Evolutionary conservation across 2,113 vertebrate genomes (phyloP), one percentile per base, ranked within the genome.

Genomic region (Petroica traversi): DNA sequence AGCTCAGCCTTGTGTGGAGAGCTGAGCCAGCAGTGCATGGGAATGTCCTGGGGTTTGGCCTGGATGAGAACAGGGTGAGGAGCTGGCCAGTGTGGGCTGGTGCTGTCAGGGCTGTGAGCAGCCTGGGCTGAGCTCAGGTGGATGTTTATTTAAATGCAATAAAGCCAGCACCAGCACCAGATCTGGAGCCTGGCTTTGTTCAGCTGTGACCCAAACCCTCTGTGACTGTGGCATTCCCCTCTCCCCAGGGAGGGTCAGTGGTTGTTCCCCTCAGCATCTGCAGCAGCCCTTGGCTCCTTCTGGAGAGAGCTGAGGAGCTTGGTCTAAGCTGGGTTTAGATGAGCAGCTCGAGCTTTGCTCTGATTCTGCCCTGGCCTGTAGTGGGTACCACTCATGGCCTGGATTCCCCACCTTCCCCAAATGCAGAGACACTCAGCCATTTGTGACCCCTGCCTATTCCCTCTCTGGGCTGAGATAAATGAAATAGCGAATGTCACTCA

Each of bases 21-120:
- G 8, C 23, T 34, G 76, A 46, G 73, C 11, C 28, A 11, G 0
- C 25, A 16, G 15, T 9, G 49, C 40, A 1, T 24, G 25, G 64
- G 29, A 48, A 7, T 0, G 2, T 10, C 0, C 19, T 33, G 4
- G 11, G 14, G 9, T 40, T 34, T 52, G 31, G 26, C 29, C 61
- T 74, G 55, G 8, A 6, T 9, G 12, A n/a, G 75, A 10, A 14
- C 29, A n/a, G 24, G n/a, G 3, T 3, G 24, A 29, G 55, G 22
- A 31, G 20, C 2, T 62, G 57, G 22, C 41, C 3, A 0, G 4
- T 1, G 15, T 8, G n/a, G 57, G 25, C 8, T 11, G 4, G 5
- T 75, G 46, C 46, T 71, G 49, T 43, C 8, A 3, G 28, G 54
- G 33, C 7, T 46, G n/a, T 43, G 61, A 57, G 55, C 22, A 61